Evolutionary conservation across 2,113 vertebrate genomes (phyloP), one percentile per base, ranked within the genome.

Genomic region (Callochromis pleurospilus): DNA sequence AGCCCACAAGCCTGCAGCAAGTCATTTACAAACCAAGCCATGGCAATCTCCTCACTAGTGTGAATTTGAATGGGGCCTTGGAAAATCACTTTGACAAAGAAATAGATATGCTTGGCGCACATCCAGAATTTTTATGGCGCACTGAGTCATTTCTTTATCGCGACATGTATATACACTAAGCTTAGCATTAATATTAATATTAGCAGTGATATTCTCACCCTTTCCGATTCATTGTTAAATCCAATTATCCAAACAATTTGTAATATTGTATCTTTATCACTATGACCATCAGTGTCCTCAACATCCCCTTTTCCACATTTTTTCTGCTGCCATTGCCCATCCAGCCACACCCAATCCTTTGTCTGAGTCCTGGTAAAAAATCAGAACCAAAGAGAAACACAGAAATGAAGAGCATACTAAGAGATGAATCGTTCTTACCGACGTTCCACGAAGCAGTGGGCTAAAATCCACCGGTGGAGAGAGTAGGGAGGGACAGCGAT

Each of bases 331-430:
- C 85, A 75, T 86, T 62, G 6, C 49, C 85, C 53, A 84, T 85
- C 86, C 92, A 92, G 95, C 95, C 95, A 95, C 95, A 95, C 95
- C 94, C 89, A 88, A 83, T 80, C 93, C 93, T 96, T 96, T 96
- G 95, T 96, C 77, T 92, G 82, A 79, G 36, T 88, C 65, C 81
- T 33, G 33, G 33, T 60, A 58, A 88, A 77, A 68, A 68, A 68
- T 68, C 42, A 45, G n/a, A 53, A 40, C 6, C 53, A 80, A 14
- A 85, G 77, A 85, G 29, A 89, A 21, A 80, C 15, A 82, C 65
- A 92, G 17, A 85, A 9, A 81, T 9, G 1, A 58, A 83, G 13
- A 45, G 79, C 24, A 90, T 10, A 47, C 13, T 1, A 68, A 88
- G 38, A 83, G 62, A 82, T 19, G 62, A 45, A 54, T 83, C 2